These are phyloP conservation scores for Isotomurus palustris DNA, from an alignment of 2,888 invertebrate species.

Conservation along the genomic window DNA sequence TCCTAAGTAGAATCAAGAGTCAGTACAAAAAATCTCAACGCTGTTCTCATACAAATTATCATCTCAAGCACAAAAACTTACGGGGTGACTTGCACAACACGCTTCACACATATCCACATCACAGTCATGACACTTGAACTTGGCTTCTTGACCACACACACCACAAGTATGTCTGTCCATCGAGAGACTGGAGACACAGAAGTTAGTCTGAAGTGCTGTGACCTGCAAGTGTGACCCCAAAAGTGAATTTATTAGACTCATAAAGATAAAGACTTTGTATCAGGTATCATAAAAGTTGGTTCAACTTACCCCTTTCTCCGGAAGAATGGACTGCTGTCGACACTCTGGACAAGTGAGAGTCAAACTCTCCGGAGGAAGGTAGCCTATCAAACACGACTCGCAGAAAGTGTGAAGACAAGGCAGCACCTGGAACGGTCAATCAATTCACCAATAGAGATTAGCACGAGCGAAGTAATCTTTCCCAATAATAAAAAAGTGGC, in stretches of 20 bases:
- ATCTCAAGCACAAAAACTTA: not conserved
- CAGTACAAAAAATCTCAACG: not conserved
- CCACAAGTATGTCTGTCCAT: slow-evolving; percentile 49
- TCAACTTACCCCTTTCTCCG: slow-evolving; percentile 50
- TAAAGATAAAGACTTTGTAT: not conserved
- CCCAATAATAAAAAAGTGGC: not conserved
- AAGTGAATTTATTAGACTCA: not conserved
- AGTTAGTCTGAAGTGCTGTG: slow-evolving; percentile 51
- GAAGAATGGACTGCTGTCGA: slow-evolving; percentile 54
- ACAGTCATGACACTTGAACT: slow-evolving; percentile 53
- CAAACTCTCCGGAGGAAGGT: slow-evolving; percentile 53
- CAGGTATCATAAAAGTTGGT: not conserved
- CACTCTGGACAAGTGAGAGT: slow-evolving; percentile 54
- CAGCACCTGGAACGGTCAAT: slow-evolving; percentile 48
- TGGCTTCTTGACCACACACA: slow-evolving; percentile 46
- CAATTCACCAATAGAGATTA: not conserved
- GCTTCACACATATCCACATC: slow-evolving; percentile 54
- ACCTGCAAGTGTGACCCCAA: slow-evolving; percentile 39
- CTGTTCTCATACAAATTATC: not conserved
- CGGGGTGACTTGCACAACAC: slow-evolving; percentile 49
- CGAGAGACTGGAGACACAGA: slow-evolving; percentile 51
- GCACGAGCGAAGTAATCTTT: not conserved
- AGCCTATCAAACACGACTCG: slow-evolving; percentile 51
- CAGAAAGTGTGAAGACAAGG: slow-evolving; percentile 56
- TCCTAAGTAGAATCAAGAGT: not conserved